Evolutionary conservation across 1,140 invertebrate species (phyloP), one percentile per base, ranked within the genome.

Genomic region (Heliconius melpomene): DNA sequence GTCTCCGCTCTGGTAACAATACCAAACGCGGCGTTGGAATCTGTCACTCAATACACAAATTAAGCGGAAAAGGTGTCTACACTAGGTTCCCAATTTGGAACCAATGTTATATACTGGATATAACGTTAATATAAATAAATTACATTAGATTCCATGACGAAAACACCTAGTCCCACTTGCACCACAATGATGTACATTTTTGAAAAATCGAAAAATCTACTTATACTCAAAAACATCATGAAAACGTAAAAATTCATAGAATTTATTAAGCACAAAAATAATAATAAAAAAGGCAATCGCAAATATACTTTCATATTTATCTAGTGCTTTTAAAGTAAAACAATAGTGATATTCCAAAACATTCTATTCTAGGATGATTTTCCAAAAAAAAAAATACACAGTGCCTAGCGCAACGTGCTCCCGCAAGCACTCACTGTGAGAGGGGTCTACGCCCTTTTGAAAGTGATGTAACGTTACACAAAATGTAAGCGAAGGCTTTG

Each of bases 371-470:
- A 26, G 23, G 3, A 13, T 66, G 6, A 13, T 66, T 66, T 66
- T 66, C 5, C 26, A 5, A 66, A 66, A 66, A 66, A 57, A 60
- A 66, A 23, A 26, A 29, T 16, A 23, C 26, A 23, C 54, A 23
- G 20, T 66, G 60, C 23, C 20, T n/a, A n/a, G 60, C 60, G 60
- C 60, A 26, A 66, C 60, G 60, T 66, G 60, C 60, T 29, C 60
- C 60, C 60, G 60, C 60, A 66, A 66, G 23, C 60, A 66, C 60
- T 66, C 60, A 26, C 60, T 26, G 13, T 26, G 60, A 66, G 26
- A 66, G 60, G 60, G 60, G 60, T 66, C 60, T 66, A 66, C 60
- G 60, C 23, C 60, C 60, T 66, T 52, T 66, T 66, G 60, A 23
- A 66, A 66, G 60, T 66, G 60, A 66, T 66, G 60, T 66, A 66